phyloP scores from a whole-genome alignment of 2,797 vertebrate genomes.

The Coccyzus lansbergi region DNA sequence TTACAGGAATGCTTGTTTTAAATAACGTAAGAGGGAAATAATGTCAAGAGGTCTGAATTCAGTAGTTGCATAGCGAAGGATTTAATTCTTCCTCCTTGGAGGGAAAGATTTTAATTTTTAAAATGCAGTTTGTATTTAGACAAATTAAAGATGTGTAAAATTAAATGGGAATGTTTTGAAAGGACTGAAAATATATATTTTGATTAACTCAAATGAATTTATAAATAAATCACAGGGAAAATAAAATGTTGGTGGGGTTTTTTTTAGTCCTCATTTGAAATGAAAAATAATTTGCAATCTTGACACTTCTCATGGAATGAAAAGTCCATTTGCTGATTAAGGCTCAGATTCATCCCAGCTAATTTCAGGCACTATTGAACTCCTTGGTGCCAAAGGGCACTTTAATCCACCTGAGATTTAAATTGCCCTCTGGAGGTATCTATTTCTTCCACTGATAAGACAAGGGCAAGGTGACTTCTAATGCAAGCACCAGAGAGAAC shows the following conservation, averaged over 20 bases:
- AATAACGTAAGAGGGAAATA: neutral
- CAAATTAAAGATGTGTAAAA: constrained; percentile 47
- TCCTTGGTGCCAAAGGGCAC: constrained; percentile 50
- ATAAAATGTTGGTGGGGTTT: constrained; percentile 12
- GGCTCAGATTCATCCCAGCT: constrained; percentile 17
- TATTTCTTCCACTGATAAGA: constrained; percentile 23
- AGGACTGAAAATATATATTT: constrained; percentile 33
- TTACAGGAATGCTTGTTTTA: neutral
- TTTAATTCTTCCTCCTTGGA: neutral
- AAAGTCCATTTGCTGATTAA: constrained; percentile 73
- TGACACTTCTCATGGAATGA: constrained; percentile 57
- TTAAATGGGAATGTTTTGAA: constrained; percentile 57
- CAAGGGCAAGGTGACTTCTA: neutral
- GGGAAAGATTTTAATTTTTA: neutral
- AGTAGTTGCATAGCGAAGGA: neutral
- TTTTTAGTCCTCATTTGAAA: constrained; percentile 45
- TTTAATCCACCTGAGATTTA: constrained; percentile 58
- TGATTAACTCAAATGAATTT: constrained; percentile 62
- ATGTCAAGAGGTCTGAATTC: neutral
- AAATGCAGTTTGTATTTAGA: constrained; percentile 37
- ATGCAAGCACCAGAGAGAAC: neutral
- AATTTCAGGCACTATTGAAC: constrained; percentile 60
- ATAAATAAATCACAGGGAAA: constrained; percentile 52
- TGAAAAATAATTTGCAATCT: constrained; percentile 69
- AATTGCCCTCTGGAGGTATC: constrained; percentile 44